Conservation (phyloP, 2,797 vertebrate genomes). For the Sarcoramphus papa region DNA sequence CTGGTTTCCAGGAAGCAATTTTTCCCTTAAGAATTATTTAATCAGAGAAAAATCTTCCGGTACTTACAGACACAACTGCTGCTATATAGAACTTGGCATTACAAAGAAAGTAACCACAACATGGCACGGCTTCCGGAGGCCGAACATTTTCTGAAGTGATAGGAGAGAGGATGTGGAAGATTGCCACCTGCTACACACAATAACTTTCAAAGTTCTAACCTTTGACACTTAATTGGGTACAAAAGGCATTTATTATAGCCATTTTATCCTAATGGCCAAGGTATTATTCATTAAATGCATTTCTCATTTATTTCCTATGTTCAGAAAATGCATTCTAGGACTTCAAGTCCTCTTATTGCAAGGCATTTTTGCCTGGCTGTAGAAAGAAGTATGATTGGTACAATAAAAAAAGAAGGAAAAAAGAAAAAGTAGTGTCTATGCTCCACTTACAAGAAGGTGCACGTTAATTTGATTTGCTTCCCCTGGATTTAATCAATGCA, state of each 20-base stretch:
- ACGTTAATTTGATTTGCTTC: neutral
- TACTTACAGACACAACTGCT: slow-evolving; percentile 33
- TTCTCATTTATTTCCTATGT: neutral
- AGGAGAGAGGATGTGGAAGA: neutral
- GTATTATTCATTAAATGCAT: neutral
- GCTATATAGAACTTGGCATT: neutral
- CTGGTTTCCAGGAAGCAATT: slow-evolving; percentile 63
- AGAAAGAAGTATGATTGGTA: neutral
- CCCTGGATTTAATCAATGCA: slow-evolving; percentile 5
- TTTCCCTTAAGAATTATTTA: slow-evolving; percentile 61
- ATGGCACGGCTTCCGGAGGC: neutral
- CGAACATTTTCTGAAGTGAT: neutral
- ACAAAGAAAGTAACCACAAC: neutral
- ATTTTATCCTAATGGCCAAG: neutral
- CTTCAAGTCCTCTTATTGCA: neutral
- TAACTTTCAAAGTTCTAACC: neutral
- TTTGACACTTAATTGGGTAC: neutral
- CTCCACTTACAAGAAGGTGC: neutral
- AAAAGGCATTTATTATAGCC: neutral
- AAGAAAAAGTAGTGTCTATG: neutral
- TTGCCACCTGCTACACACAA: neutral
- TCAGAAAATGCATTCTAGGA: neutral
- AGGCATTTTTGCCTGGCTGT: neutral
- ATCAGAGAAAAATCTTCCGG: slow-evolving; percentile 54
- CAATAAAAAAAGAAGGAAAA: neutral